Base-by-base conservation (phyloP, 2,797 vertebrate species). In the Gymnoscopelus microlampas region DNA sequence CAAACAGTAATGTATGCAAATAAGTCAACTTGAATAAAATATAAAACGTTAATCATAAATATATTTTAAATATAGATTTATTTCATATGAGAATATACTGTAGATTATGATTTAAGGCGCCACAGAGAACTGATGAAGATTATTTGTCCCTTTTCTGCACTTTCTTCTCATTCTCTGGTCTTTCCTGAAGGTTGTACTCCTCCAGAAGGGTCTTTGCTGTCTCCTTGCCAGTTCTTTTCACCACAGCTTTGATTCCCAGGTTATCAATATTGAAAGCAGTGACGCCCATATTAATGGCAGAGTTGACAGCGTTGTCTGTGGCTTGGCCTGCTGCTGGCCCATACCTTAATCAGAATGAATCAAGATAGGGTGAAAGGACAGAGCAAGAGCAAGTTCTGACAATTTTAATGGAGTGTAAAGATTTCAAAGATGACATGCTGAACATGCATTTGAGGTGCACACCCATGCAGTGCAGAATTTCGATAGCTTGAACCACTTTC, bases 231-330 rank as follows among this genome's bases (percentile, higher is more conserved):
- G 98, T 99, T 89, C 82, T 96, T 86, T 98, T 98, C 83, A 96
- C 97, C 70, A 97, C 91, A 14, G 97, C 96, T 91, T 99, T 99
- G 91, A 99, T 91, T 53, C 98, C 98, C 59, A 99, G 92, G 92
- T 97, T 94, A 83, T 99, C 95, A 29, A 99, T 96, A 80, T 99
- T 99, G 91, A 97, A 96, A 61, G 97, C 97, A 26, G 98, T 93
- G 78, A 97, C 50, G 2, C 98, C 98, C 56, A 99, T 91, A 48
- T 98, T 99, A 84, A 99, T 95, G 77, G 97, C 98, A 51, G 98
- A 99, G 88, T 96, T 96, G 87, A 99, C 79, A 0, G 96, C 98
- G 0, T 95, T 76, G 68, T 99, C 96, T 0, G 98, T 98, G 74
- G 97, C 98, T 59, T 95, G 93, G 71, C 97, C 98, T 0, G 96